Evolutionary conservation across 2,797 vertebrate genomes (phyloP), one percentile per base, ranked within the genome.

Genomic region (Amniataba percoides): DNA sequence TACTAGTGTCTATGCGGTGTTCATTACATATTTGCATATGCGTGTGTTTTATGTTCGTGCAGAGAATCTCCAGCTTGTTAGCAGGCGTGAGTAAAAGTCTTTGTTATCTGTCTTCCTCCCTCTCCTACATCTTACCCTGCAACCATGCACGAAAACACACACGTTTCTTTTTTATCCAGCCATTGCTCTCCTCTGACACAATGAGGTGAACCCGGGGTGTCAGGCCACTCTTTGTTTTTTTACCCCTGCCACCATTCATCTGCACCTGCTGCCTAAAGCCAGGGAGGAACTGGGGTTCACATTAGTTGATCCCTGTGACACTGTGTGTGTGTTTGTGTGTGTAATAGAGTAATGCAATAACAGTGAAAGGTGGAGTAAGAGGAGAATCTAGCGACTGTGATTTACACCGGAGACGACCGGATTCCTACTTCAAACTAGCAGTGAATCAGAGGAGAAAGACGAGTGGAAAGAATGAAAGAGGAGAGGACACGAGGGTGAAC

Each of bases 181-280:
- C 39, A 58, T 51, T 45, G 16, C 48, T 78, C 58, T 78, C n/a
- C 9, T 31, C 34, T 71, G 57, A 77, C 68, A 81, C 58, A 77
- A 62, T 63, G 62, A 77, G 58, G 66, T 27, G 63, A 79, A 68
- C 42, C 34, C 4, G 25, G 5, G 39, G 45, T 77, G 49, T 67
- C 46, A 36, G 15, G 25, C 25, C 40, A 4, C 18, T 69, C 23
- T 60, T 55, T 66, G 13, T 77, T 40, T 71, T 70, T 65, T 71
- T 43, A 80, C 42, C 48, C 51, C 56, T 55, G 36, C 52, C 60
- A 62, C 52, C 46, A 36, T 53, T 31, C 67, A 87, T 82, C 23
- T 21, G 62, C 65, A 31, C 40, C 23, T 68, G 36, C 45, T 25
- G 55, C 25, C 51, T 57, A 6, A 68, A 68, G 57, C 13, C 62